Evolutionary conservation across 2,888 invertebrate species (phyloP).

Genomic region (Nowickia ferox): DNA sequence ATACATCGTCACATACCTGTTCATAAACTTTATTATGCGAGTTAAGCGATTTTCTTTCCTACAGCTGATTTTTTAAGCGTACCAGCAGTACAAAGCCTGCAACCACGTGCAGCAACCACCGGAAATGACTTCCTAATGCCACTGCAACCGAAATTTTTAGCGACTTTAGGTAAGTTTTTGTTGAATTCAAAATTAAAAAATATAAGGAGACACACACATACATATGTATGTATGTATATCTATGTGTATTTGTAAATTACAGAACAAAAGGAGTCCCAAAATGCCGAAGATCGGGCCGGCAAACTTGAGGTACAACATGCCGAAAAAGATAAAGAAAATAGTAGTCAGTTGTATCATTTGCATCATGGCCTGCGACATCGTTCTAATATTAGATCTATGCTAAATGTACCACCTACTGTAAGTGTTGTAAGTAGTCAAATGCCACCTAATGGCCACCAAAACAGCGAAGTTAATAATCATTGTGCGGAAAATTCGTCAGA

Average conservation of each 20-base stretch:
- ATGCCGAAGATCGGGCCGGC: slow-evolving; percentile 73
- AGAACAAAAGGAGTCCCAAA: slow-evolving; percentile 81
- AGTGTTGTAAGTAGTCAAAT: slow-evolving; percentile 78
- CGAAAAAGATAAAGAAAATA: slow-evolving; percentile 60
- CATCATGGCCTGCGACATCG: slow-evolving; percentile 69
- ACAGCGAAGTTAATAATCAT: slow-evolving; percentile 34
- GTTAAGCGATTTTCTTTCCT: background rate
- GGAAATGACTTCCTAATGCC: slow-evolving; percentile 89
- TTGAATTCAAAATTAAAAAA: background rate
- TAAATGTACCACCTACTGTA: slow-evolving; percentile 79
- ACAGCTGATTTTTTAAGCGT: slow-evolving; percentile 85
- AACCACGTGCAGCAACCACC: slow-evolving; percentile 88
- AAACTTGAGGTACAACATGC: slow-evolving; percentile 64
- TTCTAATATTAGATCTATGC: slow-evolving; percentile 72
- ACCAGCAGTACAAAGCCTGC: slow-evolving; percentile 85
- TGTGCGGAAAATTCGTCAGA: slow-evolving; percentile 29
- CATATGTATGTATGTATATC: background rate
- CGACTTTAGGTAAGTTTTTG: slow-evolving; percentile 80
- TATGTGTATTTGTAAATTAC: background rate
- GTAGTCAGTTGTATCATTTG: slow-evolving; percentile 56
- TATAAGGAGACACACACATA: background rate
- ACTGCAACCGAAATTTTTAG: slow-evolving; percentile 88
- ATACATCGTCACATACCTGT: too few species aligned
- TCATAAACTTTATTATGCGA: too few species aligned
- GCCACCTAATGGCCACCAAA: slow-evolving; percentile 76